A percentile compares a stretch with the other conserved stretches of the same genome.
phyloP scores from a whole-genome alignment of 2,113 vertebrate genomes.

The Albula glossodonta region DNA sequence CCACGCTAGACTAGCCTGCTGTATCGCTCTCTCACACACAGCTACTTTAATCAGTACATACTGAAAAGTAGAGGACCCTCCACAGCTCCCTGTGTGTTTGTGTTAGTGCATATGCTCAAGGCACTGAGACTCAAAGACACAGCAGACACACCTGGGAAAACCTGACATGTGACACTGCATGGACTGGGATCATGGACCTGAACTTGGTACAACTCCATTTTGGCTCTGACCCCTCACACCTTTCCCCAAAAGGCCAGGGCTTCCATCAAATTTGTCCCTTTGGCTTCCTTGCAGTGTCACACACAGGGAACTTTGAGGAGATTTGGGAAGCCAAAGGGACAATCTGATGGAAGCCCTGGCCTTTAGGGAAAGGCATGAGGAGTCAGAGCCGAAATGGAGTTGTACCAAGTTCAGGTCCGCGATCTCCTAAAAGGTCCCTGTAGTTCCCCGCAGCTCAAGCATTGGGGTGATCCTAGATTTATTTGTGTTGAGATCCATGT shows the following conservation, averaged over 20 bases:
- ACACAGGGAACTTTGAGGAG: no score
- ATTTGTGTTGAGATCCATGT: not conserved
- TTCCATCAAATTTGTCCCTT: not conserved
- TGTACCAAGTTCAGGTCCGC: no score
- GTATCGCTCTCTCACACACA: not conserved
- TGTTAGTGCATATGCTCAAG: not conserved
- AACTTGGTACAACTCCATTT: no score
- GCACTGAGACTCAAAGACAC: not conserved
- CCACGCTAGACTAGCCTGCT: not conserved
- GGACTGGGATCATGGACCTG: no score
- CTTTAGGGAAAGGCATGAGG: no score
- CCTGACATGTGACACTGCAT: no score
- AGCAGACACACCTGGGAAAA: not conserved
- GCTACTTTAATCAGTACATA: not conserved
- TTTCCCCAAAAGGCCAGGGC: not conserved
- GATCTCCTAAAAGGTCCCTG: not conserved
- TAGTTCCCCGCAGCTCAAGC: not conserved
- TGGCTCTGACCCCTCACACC: not conserved
- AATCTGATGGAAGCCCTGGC: no score
- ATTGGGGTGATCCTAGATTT: not conserved
- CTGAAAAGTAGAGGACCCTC: not conserved
- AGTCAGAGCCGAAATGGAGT: no score
- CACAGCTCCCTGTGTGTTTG: no score
- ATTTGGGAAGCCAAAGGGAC: no score
- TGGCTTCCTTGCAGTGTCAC: no score